Evolutionary conservation across 2,797 vertebrate genomes (phyloP).

Genomic region (Acanthis flammea): DNA sequence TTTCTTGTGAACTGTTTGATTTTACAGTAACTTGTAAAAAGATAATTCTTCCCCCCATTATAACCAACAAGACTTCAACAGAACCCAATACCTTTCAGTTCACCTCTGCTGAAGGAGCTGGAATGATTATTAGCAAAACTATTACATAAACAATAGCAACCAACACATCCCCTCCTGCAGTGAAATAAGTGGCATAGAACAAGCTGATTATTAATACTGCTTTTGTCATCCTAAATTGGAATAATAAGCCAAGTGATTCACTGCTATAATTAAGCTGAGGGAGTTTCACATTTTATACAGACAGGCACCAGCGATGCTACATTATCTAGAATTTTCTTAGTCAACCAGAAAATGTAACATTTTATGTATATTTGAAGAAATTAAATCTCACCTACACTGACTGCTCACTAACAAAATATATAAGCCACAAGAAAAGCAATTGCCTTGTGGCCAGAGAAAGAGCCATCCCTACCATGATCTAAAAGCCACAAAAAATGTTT

Average conservation of each 20-base stretch:
- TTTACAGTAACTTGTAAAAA: background rate
- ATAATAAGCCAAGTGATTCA: background rate
- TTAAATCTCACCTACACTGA: background rate
- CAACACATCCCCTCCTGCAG: background rate
- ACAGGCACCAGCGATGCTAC: background rate
- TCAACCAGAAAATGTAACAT: background rate
- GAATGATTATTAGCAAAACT: background rate
- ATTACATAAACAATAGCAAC: background rate
- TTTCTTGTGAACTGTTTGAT: background rate
- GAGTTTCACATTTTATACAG: background rate
- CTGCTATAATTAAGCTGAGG: background rate
- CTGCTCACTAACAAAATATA: background rate
- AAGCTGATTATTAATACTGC: background rate
- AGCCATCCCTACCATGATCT: background rate
- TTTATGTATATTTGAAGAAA: background rate
- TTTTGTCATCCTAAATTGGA: background rate
- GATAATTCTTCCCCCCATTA: background rate
- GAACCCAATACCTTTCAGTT: background rate
- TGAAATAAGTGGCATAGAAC: background rate
- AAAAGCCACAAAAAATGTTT: background rate
- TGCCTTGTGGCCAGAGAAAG: background rate
- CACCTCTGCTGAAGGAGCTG: background rate
- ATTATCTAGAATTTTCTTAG: background rate
- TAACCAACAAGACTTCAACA: background rate
- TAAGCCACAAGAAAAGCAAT: background rate